These are phyloP conservation scores for Synanthedon andrenaeformis DNA, from an alignment of 2,888 invertebrate genomes.

Conservation along the genomic window DNA sequence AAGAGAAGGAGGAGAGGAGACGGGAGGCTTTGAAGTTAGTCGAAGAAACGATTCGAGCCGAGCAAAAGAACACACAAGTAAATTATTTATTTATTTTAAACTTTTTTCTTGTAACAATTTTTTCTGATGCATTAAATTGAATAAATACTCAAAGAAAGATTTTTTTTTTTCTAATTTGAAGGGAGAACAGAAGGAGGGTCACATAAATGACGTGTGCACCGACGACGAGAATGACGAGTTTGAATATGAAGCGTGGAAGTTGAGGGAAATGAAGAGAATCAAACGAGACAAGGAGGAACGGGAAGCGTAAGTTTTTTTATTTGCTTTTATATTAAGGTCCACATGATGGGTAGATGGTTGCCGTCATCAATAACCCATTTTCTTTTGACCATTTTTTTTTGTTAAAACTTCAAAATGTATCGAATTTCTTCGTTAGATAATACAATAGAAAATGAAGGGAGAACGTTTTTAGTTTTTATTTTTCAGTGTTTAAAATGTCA, in stretches of 20 bases:
- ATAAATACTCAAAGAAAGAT: too few species aligned
- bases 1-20: conserved; percentile 88
- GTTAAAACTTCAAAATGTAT: too few species aligned
- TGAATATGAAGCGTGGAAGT: conserved; percentile 98
- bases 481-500: too few species aligned
- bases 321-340: neutral
- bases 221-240: conserved; percentile 97
- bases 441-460: too few species aligned
- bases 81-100: neutral
- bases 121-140: neutral
- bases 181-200: conserved; percentile 79
- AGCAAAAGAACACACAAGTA: conserved; percentile 74
- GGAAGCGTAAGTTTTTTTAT: conserved; percentile 78
- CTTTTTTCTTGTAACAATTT: neutral
- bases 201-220: conserved; percentile 87
- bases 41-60: conserved; percentile 89
- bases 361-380: neutral
- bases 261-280: conserved; percentile 94
- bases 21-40: conserved; percentile 90
- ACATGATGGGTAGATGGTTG: too few species aligned
- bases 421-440: too few species aligned
- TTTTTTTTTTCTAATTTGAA: conserved; percentile 15
- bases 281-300: conserved; percentile 97
- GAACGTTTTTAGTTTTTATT: too few species aligned
- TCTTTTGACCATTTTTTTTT: too few species aligned